Evolutionary conservation across 1,140 invertebrate genomes (phyloP).

Genomic region (Apis dorsata): DNA sequence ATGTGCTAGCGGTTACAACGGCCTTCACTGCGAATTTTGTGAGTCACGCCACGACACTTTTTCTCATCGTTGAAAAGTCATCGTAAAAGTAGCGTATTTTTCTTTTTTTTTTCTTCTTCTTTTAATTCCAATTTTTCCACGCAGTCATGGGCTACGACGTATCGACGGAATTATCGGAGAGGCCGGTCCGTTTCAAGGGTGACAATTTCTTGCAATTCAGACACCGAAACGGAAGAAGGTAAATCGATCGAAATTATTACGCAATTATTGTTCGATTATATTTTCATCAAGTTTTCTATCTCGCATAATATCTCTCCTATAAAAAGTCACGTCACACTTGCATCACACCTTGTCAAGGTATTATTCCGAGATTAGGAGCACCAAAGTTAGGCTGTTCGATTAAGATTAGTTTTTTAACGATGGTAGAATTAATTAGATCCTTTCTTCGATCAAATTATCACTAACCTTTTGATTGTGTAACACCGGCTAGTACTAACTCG

Average conservation of each 20-base stretch:
- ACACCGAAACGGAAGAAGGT: constrained; percentile 83
- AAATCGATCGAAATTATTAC: constrained; percentile 33
- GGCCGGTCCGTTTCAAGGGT: constrained; percentile 84
- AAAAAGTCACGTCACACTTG: constrained; percentile 13
- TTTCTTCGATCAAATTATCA: constrained; percentile 60
- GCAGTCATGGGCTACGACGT: constrained; percentile 76
- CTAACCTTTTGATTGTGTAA: constrained; percentile 71
- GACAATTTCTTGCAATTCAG: constrained; percentile 83
- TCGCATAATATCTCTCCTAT: background rate
- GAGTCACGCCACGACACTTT: constrained; percentile 67
- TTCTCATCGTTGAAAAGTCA: too few relatives aligned
- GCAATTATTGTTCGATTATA: background rate
- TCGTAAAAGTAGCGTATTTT: too few relatives aligned
- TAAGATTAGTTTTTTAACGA: constrained; percentile 9
- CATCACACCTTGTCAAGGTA: constrained; percentile 42
- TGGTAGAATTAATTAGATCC: constrained; percentile 57
- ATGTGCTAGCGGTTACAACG: constrained; percentile 84
- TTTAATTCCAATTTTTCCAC: background rate
- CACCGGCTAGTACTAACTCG: constrained; percentile 69
- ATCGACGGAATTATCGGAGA: constrained; percentile 78
- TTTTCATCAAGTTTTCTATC: constrained; percentile 4
- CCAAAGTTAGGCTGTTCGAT: constrained; percentile 37
- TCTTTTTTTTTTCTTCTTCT: constrained; percentile 17
- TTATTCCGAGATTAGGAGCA: constrained; percentile 34
- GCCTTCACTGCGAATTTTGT: constrained; percentile 88